Evolutionary conservation across 1,140 invertebrate genomes (phyloP).

Genomic region (Apis florea): DNA sequence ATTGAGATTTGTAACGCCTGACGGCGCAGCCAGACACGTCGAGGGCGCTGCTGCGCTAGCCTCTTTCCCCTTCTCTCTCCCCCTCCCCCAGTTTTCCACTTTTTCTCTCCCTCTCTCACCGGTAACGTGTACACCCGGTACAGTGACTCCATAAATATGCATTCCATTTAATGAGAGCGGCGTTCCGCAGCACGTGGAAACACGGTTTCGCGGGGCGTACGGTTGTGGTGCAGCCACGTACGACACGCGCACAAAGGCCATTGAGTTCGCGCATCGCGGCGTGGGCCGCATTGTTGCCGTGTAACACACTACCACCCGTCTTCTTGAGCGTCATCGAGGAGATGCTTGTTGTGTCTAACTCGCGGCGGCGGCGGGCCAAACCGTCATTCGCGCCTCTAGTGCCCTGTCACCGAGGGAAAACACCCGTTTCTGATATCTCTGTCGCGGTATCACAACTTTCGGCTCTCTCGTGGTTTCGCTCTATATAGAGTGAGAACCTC

Average conservation of each 20-base stretch:
- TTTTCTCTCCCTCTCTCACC: constrained; percentile 5
- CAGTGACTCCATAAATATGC: constrained; percentile 65
- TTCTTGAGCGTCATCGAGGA: constrained; percentile 38
- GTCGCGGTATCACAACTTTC: constrained; percentile 7
- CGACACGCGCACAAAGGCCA: constrained; percentile 45
- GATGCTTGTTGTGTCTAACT: constrained; percentile 31
- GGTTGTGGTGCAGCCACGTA: constrained; percentile 54
- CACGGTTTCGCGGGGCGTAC: constrained; percentile 48
- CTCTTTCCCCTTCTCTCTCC: neutral
- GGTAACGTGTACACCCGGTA: constrained; percentile 22
- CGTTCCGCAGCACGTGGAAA: constrained; percentile 39
- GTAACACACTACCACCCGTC: neutral
- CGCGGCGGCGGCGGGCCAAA: neutral
- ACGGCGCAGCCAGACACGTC: constrained; percentile 53
- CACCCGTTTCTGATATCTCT: neutral
- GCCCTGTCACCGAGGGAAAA: constrained; percentile 19
- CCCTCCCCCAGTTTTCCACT: neutral
- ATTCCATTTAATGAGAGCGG: constrained; percentile 65
- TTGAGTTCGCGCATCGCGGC: constrained; percentile 51
- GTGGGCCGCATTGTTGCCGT: constrained; percentile 36
- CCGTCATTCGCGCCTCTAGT: constrained; percentile 16
- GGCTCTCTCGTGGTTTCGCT: too few relatives aligned
- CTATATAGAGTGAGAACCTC: too few relatives aligned
- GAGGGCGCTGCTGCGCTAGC: constrained; percentile 31
- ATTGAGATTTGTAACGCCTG: constrained; percentile 64